A percentile compares a stretch with the other conserved stretches of the same genome.
Evolutionary conservation across 2,797 vertebrate species (phyloP).

Genomic region (Anas acuta): DNA sequence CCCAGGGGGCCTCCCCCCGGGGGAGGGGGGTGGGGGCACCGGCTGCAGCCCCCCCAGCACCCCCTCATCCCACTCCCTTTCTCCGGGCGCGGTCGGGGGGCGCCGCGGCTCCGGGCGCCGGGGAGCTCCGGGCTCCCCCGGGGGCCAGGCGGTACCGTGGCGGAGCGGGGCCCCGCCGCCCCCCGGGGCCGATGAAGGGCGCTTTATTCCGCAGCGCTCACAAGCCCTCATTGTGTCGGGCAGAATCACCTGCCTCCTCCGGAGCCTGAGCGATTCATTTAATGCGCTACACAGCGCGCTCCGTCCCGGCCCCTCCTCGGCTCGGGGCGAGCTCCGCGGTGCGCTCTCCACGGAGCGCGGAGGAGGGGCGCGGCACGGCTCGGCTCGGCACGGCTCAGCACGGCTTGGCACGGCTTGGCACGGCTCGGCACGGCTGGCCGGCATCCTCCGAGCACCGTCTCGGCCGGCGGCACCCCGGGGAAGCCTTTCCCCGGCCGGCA

Average conservation of each 20-base stretch:
- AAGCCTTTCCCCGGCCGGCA: slow-evolving; percentile 6
- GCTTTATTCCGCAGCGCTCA: slow-evolving; percentile 57
- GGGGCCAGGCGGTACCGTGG: not conserved
- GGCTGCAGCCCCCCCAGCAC: not conserved
- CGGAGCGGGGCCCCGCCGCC: not conserved
- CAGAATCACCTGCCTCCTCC: slow-evolving; percentile 65
- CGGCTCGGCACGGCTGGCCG: not conserved
- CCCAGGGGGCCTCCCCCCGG: not conserved
- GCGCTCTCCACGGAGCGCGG: slow-evolving; percentile 60
- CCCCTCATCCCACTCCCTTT: not conserved
- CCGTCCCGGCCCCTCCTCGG: slow-evolving; percentile 28
- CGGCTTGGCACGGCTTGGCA: not conserved
- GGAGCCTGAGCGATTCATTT: slow-evolving; percentile 33
- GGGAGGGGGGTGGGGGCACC: no score
- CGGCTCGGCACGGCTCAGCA: not conserved
- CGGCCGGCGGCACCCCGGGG: slow-evolving; percentile 41
- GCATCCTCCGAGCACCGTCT: slow-evolving; percentile 38
- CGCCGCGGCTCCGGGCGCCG: not conserved
- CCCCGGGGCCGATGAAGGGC: not conserved
- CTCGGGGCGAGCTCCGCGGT: slow-evolving; percentile 33
- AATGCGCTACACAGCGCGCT: slow-evolving; percentile 14
- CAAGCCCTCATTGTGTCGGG: slow-evolving; percentile 44
- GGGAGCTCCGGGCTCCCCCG: not conserved
- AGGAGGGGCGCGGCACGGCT: slow-evolving; percentile 45
- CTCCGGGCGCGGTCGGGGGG: slow-evolving; percentile 26